phyloP scores from a whole-genome alignment of 1,140 invertebrate genomes.

The Drosophila arizonae region DNA sequence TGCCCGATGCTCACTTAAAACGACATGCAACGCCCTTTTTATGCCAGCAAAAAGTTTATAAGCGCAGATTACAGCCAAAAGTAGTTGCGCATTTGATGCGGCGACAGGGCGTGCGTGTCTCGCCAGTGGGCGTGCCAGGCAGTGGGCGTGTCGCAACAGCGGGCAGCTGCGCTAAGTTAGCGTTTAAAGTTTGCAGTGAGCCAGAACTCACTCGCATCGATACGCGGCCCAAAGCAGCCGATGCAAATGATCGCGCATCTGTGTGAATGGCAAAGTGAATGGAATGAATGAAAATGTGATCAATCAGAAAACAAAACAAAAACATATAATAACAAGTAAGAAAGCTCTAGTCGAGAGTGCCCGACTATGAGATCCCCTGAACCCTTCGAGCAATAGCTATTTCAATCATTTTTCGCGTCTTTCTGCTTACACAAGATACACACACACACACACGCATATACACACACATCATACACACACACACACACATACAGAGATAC shows the following conservation, averaged over 20 bases:
- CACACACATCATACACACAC: too few species aligned
- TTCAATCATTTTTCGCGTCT: too few species aligned
- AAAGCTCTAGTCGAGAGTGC: too few species aligned
- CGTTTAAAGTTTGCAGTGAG: neutral
- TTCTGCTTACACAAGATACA: too few species aligned
- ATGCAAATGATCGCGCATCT: neutral
- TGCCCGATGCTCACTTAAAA: conserved; percentile 18
- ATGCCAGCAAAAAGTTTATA: conserved; percentile 21
- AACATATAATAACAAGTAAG: too few species aligned
- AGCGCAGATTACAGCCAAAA: conserved; percentile 41
- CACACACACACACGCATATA: too few species aligned
- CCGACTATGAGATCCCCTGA: too few species aligned
- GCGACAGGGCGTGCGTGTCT: too few species aligned
- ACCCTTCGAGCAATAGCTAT: too few species aligned
- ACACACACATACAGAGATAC: too few species aligned
- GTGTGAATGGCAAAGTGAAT: neutral
- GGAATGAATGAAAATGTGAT: too few species aligned
- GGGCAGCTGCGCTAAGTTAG: neutral
- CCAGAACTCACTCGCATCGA: neutral
- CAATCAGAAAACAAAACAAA: neutral
- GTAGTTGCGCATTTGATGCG: conserved; percentile 18
- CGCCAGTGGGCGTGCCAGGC: neutral
- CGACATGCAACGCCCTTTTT: conserved; percentile 15
- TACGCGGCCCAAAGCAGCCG: neutral
- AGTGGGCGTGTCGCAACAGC: neutral